Base-by-base conservation (phyloP, 2,797 vertebrate species). In the Bovichtus diacanthus region DNA sequence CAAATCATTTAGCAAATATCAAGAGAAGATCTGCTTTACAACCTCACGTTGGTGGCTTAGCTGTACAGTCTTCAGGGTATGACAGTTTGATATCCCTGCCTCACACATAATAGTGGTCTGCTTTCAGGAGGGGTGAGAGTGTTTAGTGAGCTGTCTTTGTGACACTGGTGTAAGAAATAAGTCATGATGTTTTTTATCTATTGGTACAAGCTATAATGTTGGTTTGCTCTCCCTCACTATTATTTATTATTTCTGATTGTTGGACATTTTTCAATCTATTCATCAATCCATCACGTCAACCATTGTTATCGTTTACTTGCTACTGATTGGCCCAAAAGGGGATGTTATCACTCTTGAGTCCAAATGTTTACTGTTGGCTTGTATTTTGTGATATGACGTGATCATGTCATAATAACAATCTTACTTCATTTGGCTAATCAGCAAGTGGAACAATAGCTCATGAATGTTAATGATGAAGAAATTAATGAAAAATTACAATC, bases 351-450 rank as follows among this genome's bases (percentile, higher is more conserved):
- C 21, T 65, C 11, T 43, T 59, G 13, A 50, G 29, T 64, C 46
- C 25, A 55, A 19, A 44, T 56, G 34, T 71, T 78, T 58, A 51
- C 59, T 63, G 16, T 46, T 21, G n/a, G 47, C 59, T 66, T 70
- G 47, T 60, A 15, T 21, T 31, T 64, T 74, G 19, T 36, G 27
- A 50, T 65, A 66, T 54, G 46, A 59, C 13, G 63, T 39, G 21
- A 72, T 71, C 60, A 60, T 9, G 13, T 18, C 21, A 58, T 18
- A 41, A n/a, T 81, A 53, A 8, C 21, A 12, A 63, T 82, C 67
- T 49, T 51, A 54, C 34, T 74, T 74, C 10, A 75, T 71, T 69
- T 70, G 55, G 68, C 41, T 60, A 68, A 78, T 68, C 54, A 68
- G 21, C 3, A 21, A 63, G 31, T 60, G 18, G 60, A 76, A 73